A percentile compares a stretch with the other conserved stretches of the same genome.
Evolutionary conservation across 2,113 vertebrate genomes (phyloP).

Genomic region (Grammomys dolichurus): DNA sequence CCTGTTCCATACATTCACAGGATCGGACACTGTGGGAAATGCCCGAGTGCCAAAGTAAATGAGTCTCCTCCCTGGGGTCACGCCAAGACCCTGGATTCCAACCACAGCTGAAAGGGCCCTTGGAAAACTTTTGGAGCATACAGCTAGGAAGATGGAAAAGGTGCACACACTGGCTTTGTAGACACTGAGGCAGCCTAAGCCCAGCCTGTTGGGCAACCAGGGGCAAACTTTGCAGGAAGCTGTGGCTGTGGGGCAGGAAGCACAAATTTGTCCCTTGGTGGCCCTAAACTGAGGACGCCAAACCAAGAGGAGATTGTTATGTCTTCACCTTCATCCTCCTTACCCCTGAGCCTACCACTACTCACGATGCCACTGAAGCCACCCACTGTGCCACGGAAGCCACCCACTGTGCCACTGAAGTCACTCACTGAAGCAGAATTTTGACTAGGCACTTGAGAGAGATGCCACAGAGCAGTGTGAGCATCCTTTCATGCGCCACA

Average conservation of each 20-base stretch:
- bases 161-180: neutral
- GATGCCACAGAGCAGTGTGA: neutral
- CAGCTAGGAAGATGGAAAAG: constrained; percentile 16
- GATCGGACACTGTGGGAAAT: neutral
- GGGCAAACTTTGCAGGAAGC: neutral
- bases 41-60: constrained; percentile 61
- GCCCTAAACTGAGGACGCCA: neutral
- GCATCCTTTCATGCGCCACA: neutral
- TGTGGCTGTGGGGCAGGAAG: fast-evolving
- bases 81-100: neutral
- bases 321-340: neutral
- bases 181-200: neutral
- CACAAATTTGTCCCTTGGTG: neutral
- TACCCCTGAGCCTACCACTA: neutral
- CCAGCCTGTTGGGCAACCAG: neutral
- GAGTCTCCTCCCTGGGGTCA: neutral
- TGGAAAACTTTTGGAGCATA: neutral
- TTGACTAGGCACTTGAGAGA: neutral
- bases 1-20: neutral
- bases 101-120: constrained; percentile 42
- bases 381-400: neutral
- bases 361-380: neutral
- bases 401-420: neutral
- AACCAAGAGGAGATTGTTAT: neutral
- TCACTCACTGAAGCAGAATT: neutral